Evolutionary conservation across 2,113 vertebrate genomes (phyloP), one percentile per base, ranked within the genome.

Genomic region (Pollimyrus isidori): DNA sequence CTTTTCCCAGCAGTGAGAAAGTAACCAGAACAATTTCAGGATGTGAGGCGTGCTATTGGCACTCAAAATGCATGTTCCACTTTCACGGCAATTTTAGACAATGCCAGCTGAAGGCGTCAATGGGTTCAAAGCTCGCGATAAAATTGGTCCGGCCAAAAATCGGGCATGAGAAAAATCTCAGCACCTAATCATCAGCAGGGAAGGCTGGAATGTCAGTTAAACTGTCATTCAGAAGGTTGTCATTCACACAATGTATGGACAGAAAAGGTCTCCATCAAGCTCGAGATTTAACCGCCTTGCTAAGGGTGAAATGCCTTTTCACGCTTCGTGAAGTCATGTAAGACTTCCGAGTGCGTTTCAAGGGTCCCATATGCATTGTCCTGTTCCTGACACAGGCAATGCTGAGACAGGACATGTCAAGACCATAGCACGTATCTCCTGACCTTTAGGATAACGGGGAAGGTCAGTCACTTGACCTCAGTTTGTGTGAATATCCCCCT

Each of bases 401-500:
- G 35, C 42, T 42, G 76, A 2, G 80, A 89, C 52, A 48, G 49
- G 76, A 84, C 73, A 62, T 83, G 88, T 62, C 80, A 84, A 89
- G 76, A 42, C 73, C 88, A 89, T 9, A 56, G 73, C 50, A 83
- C 46, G 48, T 58, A 42, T 42, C 88, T 53, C 39, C 52, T 89
- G 88, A 89, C 88, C 88, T 85, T 62, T 21, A 5, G 30, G 49
- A 82, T 48, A 80, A 35, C 46, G 35, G 15, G 23, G 46, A 48
- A 6, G 65, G 46, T 56, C 76, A 83, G 39, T 84, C 39, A 58
- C 80, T 89, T 58, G 88, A 89, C 88, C 88, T 45, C 52, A 17
- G 88, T 15, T 19, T 45, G 73, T 53, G 50, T 53, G 80, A 85
- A 89, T 21, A 13, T 85, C 88, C 88, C 49, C 53, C 39, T 26